Evolutionary conservation across 2,113 vertebrate genomes (phyloP), one percentile per base, ranked within the genome.

Genomic region (Acanthochromis polyacanthus): DNA sequence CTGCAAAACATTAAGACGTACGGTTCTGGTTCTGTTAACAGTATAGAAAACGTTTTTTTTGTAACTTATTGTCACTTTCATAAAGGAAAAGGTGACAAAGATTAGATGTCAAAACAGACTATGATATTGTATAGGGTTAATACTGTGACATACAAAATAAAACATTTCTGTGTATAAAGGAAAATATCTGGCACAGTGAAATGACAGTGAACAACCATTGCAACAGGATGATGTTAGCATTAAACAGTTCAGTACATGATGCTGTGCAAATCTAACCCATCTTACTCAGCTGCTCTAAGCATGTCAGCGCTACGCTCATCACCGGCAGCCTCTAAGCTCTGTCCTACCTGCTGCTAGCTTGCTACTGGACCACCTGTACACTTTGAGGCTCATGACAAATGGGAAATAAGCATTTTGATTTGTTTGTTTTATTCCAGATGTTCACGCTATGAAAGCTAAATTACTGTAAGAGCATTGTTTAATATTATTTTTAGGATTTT

Each of bases 1-100:
- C 97, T 99, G 98, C 95, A 99, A 99, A 96, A 99, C 98, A 99
- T 99, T 97, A 96, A 99, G 97, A 99, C 81, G 97, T 97, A 97
- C 94, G 92, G 85, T 93, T 91, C 91, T 85, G 91, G 61, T 91
- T 92, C 89, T 87, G 92, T 91, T 93, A 93, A 92, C 92, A 95
- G 82, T 92, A 91, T 85, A 93, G 89, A 92, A 89, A 91, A 94
- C 95, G 25, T 93, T 95, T 89, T 83, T 86, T 84, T 78, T 86
- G 80, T 76, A 78, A 92, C 88, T 89, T 91, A 87, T 95, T 94
- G 94, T 94, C 94, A 95, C 95, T 95, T 94, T 95, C 93, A 94
- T 92, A 88, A 93, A 93, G 87, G 87, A 93, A 95, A 94, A 93
- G 89, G 93, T 95, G 94, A 94, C 94, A 95, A 84, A 91, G 89